A percentile compares a stretch with the other conserved stretches of the same genome.
Evolutionary conservation across 2,888 invertebrate species (phyloP).

Genomic region (Lottia scabra): DNA sequence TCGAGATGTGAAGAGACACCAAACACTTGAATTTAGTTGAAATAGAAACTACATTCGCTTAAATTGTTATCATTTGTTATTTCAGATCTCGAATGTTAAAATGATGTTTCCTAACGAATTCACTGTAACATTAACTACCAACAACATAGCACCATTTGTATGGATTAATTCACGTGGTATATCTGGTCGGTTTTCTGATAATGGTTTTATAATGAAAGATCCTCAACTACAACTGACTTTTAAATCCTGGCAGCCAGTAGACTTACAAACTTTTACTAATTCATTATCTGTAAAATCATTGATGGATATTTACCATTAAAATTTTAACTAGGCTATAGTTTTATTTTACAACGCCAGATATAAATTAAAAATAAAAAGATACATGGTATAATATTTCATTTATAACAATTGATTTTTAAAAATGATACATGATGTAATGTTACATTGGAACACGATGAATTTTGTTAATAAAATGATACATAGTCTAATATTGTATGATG

Average conservation of each 20-base stretch:
- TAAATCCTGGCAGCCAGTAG: conserved; percentile 42
- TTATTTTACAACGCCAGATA: no score
- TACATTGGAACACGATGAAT: no score
- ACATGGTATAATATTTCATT: no score
- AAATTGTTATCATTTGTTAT: conserved; percentile 9
- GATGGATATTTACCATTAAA: conserved; percentile 40
- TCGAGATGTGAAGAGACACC: no score
- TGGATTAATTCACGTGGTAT: conserved; percentile 59
- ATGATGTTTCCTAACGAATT: conserved; percentile 27
- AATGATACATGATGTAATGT: no score
- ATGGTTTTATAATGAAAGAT: conserved; percentile 76
- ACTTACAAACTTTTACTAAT: conserved; percentile 26
- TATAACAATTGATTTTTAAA: no score
- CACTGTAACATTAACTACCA: conserved; percentile 46
- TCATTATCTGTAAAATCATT: conserved; percentile 44
- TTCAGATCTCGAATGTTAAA: conserved; percentile 43
- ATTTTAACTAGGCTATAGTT: neutral
- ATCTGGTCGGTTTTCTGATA: conserved; percentile 80
- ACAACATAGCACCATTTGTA: conserved; percentile 61
- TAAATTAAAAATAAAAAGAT: no score
- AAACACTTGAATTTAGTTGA: no score
- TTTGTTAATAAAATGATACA: no score
- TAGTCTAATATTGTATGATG: no score
- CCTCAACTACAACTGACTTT: conserved; percentile 39
- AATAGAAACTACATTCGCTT: no score